These are phyloP conservation scores for Corythaixoides concolor DNA, from an alignment of 2,113 vertebrate genomes.

Conservation along the genomic window DNA sequence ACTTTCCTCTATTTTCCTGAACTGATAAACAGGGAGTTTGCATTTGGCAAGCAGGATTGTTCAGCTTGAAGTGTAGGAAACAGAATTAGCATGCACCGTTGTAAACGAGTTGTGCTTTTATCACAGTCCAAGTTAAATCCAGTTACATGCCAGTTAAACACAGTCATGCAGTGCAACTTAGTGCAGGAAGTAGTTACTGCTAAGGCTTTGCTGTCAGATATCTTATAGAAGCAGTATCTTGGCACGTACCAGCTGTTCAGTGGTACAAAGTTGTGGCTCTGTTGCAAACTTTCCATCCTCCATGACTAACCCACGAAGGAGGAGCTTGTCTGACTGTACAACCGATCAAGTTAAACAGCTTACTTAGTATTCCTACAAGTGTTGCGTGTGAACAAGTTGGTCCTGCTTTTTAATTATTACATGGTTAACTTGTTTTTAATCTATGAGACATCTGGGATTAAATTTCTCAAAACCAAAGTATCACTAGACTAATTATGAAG, in stretches of 20 bases:
- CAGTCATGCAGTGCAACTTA: fast-evolving
- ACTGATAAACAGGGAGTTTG: background rate
- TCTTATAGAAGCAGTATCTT: background rate
- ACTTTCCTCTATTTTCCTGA: background rate
- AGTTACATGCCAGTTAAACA: background rate
- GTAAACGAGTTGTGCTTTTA: background rate
- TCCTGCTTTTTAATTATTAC: background rate
- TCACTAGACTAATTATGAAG: background rate
- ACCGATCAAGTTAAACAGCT: background rate
- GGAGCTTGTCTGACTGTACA: background rate
- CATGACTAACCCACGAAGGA: background rate
- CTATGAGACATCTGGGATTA: background rate
- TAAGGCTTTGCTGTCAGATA: background rate
- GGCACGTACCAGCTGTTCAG: background rate
- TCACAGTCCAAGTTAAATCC: background rate
- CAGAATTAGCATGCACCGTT: background rate
- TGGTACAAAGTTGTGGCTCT: background rate
- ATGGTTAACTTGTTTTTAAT: background rate
- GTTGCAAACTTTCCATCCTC: background rate
- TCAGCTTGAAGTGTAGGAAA: background rate
- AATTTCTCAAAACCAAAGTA: background rate
- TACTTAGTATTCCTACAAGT: background rate
- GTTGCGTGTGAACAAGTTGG: background rate
- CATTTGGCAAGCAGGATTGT: background rate
- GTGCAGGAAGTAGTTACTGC: background rate